Percentiles rank a stretch among this genome's conserved stretches.
phyloP scores from a whole-genome alignment of 1,140 invertebrate species.

The Mylabris phalerata region DNA sequence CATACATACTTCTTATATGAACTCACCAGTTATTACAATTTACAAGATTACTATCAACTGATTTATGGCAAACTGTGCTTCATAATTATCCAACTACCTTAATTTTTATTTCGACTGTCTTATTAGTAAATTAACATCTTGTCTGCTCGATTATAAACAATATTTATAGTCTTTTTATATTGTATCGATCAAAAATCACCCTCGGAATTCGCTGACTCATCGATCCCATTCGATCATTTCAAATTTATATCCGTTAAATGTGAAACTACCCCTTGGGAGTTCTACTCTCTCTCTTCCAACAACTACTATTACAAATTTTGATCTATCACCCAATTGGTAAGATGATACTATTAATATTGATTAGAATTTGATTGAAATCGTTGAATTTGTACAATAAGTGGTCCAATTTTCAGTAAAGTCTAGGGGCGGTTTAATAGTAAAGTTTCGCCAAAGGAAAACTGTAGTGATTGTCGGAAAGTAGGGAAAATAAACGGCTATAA shows the following conservation, averaged over 20 bases:
- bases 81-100: conserved; percentile 14
- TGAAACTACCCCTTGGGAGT: no score
- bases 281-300: no score
- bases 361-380: no score
- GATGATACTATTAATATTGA: no score
- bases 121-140: conserved; percentile 5
- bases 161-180: no score
- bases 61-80: conserved; percentile 12
- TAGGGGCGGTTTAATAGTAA: conserved; percentile 28
- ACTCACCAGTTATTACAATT: conserved; percentile 15
- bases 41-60: conserved; percentile 10
- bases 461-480: conserved; percentile 35
- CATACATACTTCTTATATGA: background rate
- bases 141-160: no score
- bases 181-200: no score
- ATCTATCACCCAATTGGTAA: no score
- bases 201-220: no score
- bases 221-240: no score
- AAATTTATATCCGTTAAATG: no score
- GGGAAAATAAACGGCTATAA: conserved; percentile 33
- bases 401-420: conserved; percentile 17
- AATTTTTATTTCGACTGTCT: background rate
- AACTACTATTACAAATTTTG: no score
- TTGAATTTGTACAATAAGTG: conserved; percentile 5
- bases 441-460: conserved; percentile 31